These are phyloP conservation scores for Notolepis coatsorum DNA, from an alignment of 2,797 vertebrate species.

Conservation along the genomic window DNA sequence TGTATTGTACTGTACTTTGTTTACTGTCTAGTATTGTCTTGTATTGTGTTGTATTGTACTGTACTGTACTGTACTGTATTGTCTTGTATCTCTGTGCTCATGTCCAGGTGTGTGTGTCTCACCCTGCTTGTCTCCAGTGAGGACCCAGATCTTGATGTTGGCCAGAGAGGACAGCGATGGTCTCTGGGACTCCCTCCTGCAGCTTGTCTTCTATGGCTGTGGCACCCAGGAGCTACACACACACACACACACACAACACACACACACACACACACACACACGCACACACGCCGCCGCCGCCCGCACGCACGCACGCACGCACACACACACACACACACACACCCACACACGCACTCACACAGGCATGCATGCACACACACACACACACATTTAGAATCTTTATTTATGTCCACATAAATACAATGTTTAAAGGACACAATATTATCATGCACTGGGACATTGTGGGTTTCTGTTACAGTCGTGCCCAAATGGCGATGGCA, in stretches of 20 bases:
- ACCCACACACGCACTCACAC: conserved; percentile 13
- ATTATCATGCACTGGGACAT: no score
- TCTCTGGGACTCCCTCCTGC: conserved; percentile 94
- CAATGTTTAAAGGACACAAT: no score
- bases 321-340: conserved; percentile 7
- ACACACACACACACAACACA: conserved; percentile 75
- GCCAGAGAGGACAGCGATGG: conserved; percentile 92
- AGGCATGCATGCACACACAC: conserved; percentile 11
- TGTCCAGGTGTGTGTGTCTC: conserved; percentile 38
- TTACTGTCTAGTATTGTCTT: no score
- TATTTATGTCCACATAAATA: no score
- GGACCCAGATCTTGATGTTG: conserved; percentile 97
- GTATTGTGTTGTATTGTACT: no score
- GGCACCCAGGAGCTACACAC: conserved; percentile 89
- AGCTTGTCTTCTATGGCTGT: conserved; percentile 96
- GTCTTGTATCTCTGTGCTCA: background rate
- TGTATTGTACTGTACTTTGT: no score
- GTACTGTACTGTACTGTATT: no score
- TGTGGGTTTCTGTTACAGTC: no score
- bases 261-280: background rate
- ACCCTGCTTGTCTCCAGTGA: conserved; percentile 97
- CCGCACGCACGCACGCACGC: conserved; percentile 8
- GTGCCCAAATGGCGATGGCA: no score
- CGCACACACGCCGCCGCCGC: background rate
- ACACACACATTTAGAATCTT: no score